Evolutionary conservation across 2,113 vertebrate species (phyloP).

Genomic region (Emydura subglobosa): DNA sequence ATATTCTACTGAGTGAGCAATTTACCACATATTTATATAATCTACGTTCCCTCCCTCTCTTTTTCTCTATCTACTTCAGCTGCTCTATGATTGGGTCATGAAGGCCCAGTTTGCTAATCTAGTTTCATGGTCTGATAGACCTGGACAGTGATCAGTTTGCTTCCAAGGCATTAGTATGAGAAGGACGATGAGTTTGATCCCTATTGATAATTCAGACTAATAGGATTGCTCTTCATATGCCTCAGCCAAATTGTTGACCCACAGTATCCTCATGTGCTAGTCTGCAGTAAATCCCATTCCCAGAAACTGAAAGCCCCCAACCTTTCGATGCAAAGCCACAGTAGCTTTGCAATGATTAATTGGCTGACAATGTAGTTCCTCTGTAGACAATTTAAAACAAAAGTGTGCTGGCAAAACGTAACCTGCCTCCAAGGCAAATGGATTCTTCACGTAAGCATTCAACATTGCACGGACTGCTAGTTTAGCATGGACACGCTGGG

Average conservation of each 20-base stretch:
- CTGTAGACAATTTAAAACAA: conserved; percentile 24
- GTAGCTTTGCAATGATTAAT: conserved; percentile 30
- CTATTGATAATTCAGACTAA: background rate
- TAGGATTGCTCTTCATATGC: conserved; percentile 43
- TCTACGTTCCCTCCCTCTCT: background rate
- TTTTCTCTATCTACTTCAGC: background rate
- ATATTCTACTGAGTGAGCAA: conserved; percentile 33
- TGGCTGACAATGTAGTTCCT: background rate
- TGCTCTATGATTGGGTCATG: conserved; percentile 40
- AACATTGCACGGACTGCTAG: background rate
- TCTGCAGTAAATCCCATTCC: conserved; percentile 28
- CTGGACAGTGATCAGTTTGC: conserved; percentile 57
- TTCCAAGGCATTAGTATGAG: conserved; percentile 33
- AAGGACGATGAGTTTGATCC: conserved; percentile 25
- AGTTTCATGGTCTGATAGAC: conserved; percentile 63
- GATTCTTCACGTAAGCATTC: background rate
- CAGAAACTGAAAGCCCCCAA: conserved; percentile 23
- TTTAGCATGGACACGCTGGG: background rate
- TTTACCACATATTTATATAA: conserved; percentile 52
- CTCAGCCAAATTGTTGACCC: conserved; percentile 19
- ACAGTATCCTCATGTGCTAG: conserved; percentile 56
- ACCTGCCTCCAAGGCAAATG: background rate
- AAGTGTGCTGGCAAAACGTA: background rate
- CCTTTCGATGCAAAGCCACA: conserved; percentile 14
- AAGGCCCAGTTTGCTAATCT: conserved; percentile 56